Conservation (phyloP, 2,888 invertebrate genomes). For the Desoria tigrina region DNA sequence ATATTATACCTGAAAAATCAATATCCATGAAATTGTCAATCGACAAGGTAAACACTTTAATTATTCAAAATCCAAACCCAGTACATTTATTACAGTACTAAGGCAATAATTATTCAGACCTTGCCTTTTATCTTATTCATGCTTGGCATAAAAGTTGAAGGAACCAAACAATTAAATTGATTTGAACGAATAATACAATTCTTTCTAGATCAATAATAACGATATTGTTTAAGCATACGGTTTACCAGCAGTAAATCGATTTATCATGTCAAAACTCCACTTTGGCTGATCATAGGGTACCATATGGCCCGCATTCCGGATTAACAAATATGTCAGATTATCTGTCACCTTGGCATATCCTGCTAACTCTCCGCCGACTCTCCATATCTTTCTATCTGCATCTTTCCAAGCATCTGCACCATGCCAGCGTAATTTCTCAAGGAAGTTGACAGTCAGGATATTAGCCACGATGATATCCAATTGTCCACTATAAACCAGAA, state of each 20-base stretch:
- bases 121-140: no score
- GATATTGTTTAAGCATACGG: slow-evolving; percentile 34
- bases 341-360: slow-evolving; percentile 74
- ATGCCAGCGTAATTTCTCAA: slow-evolving; percentile 70
- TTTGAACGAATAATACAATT: no score
- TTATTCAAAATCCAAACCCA: no score
- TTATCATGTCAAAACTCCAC: slow-evolving; percentile 75
- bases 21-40: no score
- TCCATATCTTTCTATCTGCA: slow-evolving; percentile 70
- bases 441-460: slow-evolving; percentile 77
- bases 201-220: no score
- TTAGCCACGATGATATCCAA: slow-evolving; percentile 88
- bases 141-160: no score
- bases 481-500: slow-evolving; percentile 86
- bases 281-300: slow-evolving; percentile 77
- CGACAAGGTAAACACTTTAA: no score
- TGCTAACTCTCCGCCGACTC: slow-evolving; percentile 66
- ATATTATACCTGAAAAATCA: no score
- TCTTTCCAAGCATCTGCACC: slow-evolving; percentile 67
- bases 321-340: slow-evolving; percentile 71
- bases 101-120: no score
- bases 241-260: slow-evolving; percentile 62
- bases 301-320: slow-evolving; percentile 80
- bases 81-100: no score
- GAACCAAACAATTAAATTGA: no score